Conservation (phyloP, 2,888 invertebrate species). For the Plebejus melissa region DNA sequence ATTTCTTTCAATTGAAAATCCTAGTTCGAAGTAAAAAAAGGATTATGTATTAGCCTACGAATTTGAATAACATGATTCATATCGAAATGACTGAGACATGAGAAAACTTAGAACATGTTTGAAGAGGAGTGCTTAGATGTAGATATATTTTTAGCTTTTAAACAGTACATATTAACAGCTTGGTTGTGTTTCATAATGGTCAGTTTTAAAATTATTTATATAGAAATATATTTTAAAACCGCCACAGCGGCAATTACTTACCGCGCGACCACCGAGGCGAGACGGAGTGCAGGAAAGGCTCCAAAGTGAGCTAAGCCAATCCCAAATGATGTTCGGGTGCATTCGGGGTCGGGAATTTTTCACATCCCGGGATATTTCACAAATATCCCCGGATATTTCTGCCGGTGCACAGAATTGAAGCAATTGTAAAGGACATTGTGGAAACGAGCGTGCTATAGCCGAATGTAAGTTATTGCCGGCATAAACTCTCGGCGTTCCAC, state of each 20-base stretch:
- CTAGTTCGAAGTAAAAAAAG: not conserved
- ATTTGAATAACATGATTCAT: too few species aligned
- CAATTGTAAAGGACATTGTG: slow-evolving; percentile 38
- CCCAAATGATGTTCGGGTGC: slow-evolving; percentile 49
- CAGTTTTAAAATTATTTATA: not conserved
- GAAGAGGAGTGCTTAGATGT: too few species aligned
- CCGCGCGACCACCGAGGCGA: slow-evolving; percentile 40
- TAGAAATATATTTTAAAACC: not conserved
- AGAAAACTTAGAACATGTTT: too few species aligned
- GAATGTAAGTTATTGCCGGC: slow-evolving; percentile 25
- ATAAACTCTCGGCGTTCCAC: not conserved
- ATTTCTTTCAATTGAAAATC: not conserved
- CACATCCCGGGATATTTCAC: slow-evolving; percentile 33
- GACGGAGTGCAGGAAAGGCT: slow-evolving; percentile 57
- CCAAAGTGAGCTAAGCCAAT: slow-evolving; percentile 56
- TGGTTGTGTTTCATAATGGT: not conserved
- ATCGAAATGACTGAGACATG: not conserved
- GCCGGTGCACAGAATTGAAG: slow-evolving; percentile 35
- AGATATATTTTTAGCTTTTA: too few species aligned
- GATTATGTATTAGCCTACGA: not conserved
- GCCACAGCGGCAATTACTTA: slow-evolving; percentile 35
- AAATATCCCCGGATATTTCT: slow-evolving; percentile 38
- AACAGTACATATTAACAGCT: too few species aligned
- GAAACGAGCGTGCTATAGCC: slow-evolving; percentile 27
- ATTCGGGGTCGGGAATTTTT: slow-evolving; percentile 41